phyloP scores from a whole-genome alignment of 2,888 invertebrate genomes.

The Hydropsyche betteni region DNA sequence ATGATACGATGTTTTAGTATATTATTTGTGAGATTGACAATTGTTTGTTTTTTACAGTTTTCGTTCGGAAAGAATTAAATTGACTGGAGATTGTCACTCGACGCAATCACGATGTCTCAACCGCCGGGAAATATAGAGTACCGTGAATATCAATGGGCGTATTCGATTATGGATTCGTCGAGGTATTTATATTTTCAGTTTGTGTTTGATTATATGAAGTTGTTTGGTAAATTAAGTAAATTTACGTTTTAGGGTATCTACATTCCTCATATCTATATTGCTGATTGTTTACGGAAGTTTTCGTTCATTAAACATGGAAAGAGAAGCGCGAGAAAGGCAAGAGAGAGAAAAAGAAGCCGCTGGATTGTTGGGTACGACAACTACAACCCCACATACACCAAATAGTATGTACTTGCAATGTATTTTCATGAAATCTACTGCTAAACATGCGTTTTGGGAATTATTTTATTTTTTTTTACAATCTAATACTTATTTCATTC shows the following conservation, averaged over 20 bases:
- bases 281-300: slow-evolving; percentile 98
- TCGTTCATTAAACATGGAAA: slow-evolving; percentile 95
- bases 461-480: too few species aligned
- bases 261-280: slow-evolving; percentile 96
- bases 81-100: background rate
- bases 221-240: background rate
- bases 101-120: slow-evolving; percentile 60
- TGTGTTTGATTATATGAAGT: background rate
- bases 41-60: slow-evolving; percentile 26
- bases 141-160: slow-evolving; percentile 84
- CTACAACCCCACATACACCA: slow-evolving; percentile 55
- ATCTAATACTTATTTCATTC: background rate
- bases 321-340: slow-evolving; percentile 87
- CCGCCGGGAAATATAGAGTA: slow-evolving; percentile 67
- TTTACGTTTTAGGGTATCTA: slow-evolving; percentile 76
- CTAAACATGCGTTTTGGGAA: too few species aligned
- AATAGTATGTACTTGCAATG: slow-evolving; percentile 54
- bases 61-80: background rate
- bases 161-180: slow-evolving; percentile 97
- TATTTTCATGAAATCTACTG: too few species aligned
- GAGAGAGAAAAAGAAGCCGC: slow-evolving; percentile 77
- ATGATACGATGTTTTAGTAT: background rate
- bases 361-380: slow-evolving; percentile 65
- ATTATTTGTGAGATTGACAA: background rate
- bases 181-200: slow-evolving; percentile 58